Evolutionary conservation across 2,113 vertebrate species (phyloP).

Genomic region (Phalacrocorax brasilianus): DNA sequence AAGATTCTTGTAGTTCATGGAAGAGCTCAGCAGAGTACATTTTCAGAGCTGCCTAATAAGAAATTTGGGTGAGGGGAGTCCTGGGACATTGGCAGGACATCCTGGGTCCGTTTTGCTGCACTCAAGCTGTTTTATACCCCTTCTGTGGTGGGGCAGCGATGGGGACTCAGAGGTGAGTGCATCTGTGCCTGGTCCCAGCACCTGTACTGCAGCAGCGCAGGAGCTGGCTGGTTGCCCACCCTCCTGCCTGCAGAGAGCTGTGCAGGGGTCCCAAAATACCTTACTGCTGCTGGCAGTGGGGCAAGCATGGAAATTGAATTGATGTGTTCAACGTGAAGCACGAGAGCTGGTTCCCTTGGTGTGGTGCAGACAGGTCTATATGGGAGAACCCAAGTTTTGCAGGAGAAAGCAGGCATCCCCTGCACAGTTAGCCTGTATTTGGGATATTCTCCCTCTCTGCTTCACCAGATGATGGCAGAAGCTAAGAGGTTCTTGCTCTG

Average conservation of each 20-base stretch:
- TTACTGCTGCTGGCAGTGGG: not conserved
- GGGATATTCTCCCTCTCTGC: not conserved
- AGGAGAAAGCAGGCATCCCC: not conserved
- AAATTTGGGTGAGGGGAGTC: not conserved
- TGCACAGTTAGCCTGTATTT: not conserved
- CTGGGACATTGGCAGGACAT: not conserved
- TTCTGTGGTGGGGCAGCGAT: not conserved
- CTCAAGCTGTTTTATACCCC: not conserved
- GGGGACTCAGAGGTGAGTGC: not conserved
- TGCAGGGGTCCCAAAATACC: not conserved
- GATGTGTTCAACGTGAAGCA: not conserved
- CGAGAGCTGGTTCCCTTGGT: not conserved
- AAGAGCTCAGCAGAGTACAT: not conserved
- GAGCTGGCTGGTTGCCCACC: not conserved
- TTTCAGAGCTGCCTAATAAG: not conserved
- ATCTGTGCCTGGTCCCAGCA: not conserved
- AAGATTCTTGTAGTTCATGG: not conserved
- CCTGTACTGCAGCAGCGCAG: not conserved
- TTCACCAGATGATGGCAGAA: not conserved
- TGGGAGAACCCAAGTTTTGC: not conserved
- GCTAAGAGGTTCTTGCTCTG: not conserved
- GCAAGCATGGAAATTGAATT: not conserved
- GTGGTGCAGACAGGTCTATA: not conserved
- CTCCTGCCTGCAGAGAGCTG: not conserved
- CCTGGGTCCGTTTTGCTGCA: not conserved